These are phyloP conservation scores for Tineola bisselliella DNA, from an alignment of 2,888 invertebrate genomes.

Conservation along the genomic window DNA sequence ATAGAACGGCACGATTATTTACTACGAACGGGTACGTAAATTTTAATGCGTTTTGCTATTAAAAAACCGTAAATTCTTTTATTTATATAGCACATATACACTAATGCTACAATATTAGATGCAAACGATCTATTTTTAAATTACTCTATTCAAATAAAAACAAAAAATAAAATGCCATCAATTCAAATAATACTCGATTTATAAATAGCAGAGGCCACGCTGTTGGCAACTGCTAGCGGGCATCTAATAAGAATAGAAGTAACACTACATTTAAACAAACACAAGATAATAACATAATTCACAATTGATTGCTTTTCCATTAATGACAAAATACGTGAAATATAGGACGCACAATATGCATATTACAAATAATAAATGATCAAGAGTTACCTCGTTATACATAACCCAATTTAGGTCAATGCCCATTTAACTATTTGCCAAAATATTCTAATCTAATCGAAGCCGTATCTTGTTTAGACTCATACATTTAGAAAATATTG, in stretches of 20 bases:
- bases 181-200: not conserved
- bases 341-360: too few relatives aligned
- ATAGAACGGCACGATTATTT: too few relatives aligned
- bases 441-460: not conserved
- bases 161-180: not conserved
- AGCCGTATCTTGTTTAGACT: not conserved
- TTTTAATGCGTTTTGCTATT: too few relatives aligned
- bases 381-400: not conserved
- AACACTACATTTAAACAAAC: not conserved
- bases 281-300: not conserved
- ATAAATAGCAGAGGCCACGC: slow-evolving; percentile 6
- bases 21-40: too few relatives aligned
- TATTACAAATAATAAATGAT: too few relatives aligned
- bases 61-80: too few relatives aligned
- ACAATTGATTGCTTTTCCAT: not conserved
- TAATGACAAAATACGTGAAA: too few relatives aligned
- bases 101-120: too few relatives aligned
- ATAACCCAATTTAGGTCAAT: not conserved
- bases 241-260: not conserved
- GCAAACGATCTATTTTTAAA: not conserved
- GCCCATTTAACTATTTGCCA: not conserved
- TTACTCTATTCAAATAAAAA: not conserved
- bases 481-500: not conserved
- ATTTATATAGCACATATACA: too few relatives aligned
- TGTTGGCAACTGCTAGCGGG: not conserved